Evolutionary conservation across 2,113 vertebrate genomes (phyloP), one percentile per base, ranked within the genome.

Genomic region (Entomyzon cyanotis): DNA sequence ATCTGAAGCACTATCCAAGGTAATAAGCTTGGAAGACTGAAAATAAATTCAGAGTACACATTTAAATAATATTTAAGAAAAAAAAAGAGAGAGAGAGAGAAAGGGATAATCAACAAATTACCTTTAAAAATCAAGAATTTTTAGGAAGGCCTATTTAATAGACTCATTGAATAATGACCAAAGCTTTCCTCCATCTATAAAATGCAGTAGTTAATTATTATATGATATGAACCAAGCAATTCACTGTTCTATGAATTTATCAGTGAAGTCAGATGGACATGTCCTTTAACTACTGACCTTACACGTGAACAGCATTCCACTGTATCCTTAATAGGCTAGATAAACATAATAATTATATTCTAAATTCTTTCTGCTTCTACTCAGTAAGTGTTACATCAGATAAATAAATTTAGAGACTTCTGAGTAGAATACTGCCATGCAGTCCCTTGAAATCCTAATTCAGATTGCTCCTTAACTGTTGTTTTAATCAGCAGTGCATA

Each of bases 371-470:
- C 33, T 71, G 44, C 14, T 37, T 2, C 16, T 60, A 28, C 78
- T 90, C 70, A 77, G 30, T 46, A 86, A 76, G 19, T 49, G 15
- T 50, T 50, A 50, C 5, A 39, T 7, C 10, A 53, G 27, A 55
- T 20, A 84, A 70, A 15, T 47, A 81, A 37, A 76, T 53, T 58
- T 73, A 76, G 22, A 65, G 19, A 47, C 8, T 42, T 69, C 17
- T 70, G 7, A 46, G 8, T 31, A n/a, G 25, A 84, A 41, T 42
- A 50, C 3, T 39, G 5, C 4, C 28, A 5, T 60, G 5, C 3
- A 35, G 15, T 49, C 41, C 44, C 53, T 89, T 85, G 71, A 93
- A 86, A 90, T n/a, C 13, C 37, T 80, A 83, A 80, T 64, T 67
- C 30, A 56, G 25, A 35, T 74, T 60, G 20, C 68, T 81, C 12